These are phyloP conservation scores for Rosalia funebris DNA, from an alignment of 2,888 invertebrate genomes.

Conservation along the genomic window DNA sequence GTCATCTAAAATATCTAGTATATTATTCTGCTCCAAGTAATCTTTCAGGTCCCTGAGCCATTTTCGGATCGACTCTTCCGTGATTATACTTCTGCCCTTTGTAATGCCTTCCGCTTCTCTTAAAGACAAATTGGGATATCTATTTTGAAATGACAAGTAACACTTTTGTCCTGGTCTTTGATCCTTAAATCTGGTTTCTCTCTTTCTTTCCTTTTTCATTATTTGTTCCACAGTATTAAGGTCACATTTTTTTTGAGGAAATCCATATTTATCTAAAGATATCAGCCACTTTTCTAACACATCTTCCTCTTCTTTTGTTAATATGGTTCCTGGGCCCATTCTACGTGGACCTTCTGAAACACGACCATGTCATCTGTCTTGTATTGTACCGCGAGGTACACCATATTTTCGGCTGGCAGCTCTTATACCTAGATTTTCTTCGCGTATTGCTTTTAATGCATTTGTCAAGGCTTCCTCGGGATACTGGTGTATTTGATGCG, in stretches of 20 bases:
- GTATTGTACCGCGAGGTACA: conserved; percentile 22
- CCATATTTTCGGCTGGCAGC: no score
- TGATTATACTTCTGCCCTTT: conserved; percentile 41
- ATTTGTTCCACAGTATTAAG: conserved; percentile 49
- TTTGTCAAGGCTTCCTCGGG: no score
- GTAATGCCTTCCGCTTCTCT: conserved; percentile 43
- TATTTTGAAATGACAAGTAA: conserved; percentile 42
- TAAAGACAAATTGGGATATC: conserved; percentile 43
- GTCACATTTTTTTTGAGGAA: conserved; percentile 43
- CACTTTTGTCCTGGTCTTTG: conserved; percentile 48
- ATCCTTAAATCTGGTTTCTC: conserved; percentile 33
- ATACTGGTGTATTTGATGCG: no score
- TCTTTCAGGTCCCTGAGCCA: conserved; percentile 41
- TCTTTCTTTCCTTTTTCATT: conserved; percentile 24
- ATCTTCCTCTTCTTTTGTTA: conserved; percentile 21
- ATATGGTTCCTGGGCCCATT: conserved; percentile 22
- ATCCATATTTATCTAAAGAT: conserved; percentile 24
- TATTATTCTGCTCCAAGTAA: conserved; percentile 37
- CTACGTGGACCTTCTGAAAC: conserved; percentile 17
- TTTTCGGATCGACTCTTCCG: conserved; percentile 39
- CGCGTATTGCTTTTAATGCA: no score
- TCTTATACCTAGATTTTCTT: no score
- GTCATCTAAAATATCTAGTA: conserved; percentile 16
- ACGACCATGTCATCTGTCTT: conserved; percentile 16
- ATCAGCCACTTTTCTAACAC: conserved; percentile 21